A percentile compares a stretch with the other conserved stretches of the same genome.
These are phyloP conservation scores for Cerastoderma edule DNA, from an alignment of 2,888 invertebrate genomes.

Conservation along the genomic window DNA sequence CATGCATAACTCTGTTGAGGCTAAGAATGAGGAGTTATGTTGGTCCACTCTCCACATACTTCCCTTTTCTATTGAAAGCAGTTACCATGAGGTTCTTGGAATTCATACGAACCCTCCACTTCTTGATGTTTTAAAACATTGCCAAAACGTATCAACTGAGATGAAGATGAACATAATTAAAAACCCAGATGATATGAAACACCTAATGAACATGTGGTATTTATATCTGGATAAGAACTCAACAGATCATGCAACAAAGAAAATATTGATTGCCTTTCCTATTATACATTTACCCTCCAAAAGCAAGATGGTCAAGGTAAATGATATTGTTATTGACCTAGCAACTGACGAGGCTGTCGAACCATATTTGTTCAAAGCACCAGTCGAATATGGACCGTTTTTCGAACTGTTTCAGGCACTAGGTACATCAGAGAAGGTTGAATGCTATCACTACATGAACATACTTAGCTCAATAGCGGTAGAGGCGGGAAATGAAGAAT, in stretches of 20 bases:
- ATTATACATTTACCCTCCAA: conserved; percentile 30
- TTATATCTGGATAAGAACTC: conserved; percentile 3
- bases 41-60: conserved; percentile 34
- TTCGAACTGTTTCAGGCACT: conserved; percentile 30
- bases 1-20: conserved; percentile 23
- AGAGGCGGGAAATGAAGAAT: conserved; percentile 13
- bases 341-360: conserved; percentile 19
- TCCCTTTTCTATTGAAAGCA: background rate
- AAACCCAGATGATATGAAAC: background rate
- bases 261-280: conserved; percentile 23
- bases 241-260: background rate
- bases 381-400: conserved; percentile 29
- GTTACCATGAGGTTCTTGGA: conserved; percentile 2
- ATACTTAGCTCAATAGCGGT: conserved; percentile 29
- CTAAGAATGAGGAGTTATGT: conserved; percentile 4
- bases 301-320: conserved; percentile 17
- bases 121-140: conserved; percentile 34
- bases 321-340: conserved; percentile 26
- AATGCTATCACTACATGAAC: conserved; percentile 29
- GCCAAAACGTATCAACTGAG: conserved; percentile 35
- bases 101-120: conserved; percentile 20
- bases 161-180: conserved; percentile 15
- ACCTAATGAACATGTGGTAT: conserved; percentile 29
- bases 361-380: conserved; percentile 38
- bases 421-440: conserved; percentile 25